These are phyloP conservation scores for Periophthalmodon schlosseri DNA, from an alignment of 2,113 vertebrate species.

Conservation along the genomic window DNA sequence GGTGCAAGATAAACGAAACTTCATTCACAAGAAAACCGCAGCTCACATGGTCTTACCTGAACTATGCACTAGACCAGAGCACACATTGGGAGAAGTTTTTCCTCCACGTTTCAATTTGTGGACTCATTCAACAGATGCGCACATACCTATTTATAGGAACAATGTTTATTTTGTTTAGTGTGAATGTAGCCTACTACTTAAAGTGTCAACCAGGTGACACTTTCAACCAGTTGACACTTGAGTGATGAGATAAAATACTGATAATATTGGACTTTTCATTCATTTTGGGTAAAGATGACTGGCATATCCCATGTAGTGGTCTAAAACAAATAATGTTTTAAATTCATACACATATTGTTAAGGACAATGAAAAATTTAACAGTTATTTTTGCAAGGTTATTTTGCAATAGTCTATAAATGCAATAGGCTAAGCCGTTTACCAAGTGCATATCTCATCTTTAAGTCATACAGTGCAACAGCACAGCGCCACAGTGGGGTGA, in stretches of 20 bases:
- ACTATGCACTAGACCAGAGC: not conserved
- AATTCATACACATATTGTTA: too few relatives aligned
- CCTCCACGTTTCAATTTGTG: not conserved
- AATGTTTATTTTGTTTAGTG: not conserved
- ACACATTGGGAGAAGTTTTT: not conserved
- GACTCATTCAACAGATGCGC: not conserved
- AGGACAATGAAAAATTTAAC: too few relatives aligned
- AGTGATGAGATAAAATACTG: not conserved
- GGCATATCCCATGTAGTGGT: not conserved
- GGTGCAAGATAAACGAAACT: constrained; percentile 47
- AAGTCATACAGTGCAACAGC: not conserved
- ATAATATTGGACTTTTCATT: not conserved
- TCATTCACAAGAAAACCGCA: constrained; percentile 10
- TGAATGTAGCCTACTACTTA: not conserved
- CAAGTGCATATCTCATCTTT: not conserved
- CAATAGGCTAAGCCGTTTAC: not conserved
- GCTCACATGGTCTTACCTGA: not conserved
- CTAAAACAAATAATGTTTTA: not conserved
- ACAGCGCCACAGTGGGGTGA: not conserved
- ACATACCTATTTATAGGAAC: not conserved
- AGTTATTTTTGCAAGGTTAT: too few relatives aligned
- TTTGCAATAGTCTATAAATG: too few relatives aligned
- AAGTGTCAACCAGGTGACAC: not conserved
- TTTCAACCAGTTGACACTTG: not conserved
- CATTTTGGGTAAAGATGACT: not conserved